phyloP scores from a whole-genome alignment of 1,140 invertebrate genomes.

The Bathynomus jamesi region DNA sequence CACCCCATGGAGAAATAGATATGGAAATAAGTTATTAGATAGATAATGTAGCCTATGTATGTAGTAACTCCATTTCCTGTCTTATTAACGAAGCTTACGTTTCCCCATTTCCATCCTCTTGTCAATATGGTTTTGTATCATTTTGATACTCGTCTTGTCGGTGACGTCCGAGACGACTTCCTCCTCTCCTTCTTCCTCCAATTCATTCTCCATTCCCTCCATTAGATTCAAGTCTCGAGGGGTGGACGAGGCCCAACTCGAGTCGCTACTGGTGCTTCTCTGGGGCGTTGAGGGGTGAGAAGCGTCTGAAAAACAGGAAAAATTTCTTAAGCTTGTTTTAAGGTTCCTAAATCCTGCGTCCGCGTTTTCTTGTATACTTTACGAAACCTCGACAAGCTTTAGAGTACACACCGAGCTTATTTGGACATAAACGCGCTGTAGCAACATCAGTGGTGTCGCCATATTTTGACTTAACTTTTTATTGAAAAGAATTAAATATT shows the following conservation, averaged over 20 bases:
- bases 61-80: no score
- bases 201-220: constrained; percentile 17
- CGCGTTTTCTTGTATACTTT: no score
- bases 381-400: no score
- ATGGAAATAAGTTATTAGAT: no score
- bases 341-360: no score
- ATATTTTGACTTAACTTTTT: no score
- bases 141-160: neutral
- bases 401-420: no score
- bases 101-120: constrained; percentile 19
- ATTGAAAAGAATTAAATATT: no score
- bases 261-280: neutral
- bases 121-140: constrained; percentile 8
- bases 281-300: neutral
- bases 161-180: constrained; percentile 2
- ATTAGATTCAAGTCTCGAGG: constrained; percentile 3
- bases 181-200: constrained; percentile 20
- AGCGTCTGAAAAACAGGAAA: neutral
- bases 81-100: constrained; percentile 12
- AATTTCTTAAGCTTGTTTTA: neutral
- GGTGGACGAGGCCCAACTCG: constrained; percentile 10
- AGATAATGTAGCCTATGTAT: no score
- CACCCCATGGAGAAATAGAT: no score
- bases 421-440: no score
- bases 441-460: no score